Percentiles rank a stretch among this genome's conserved stretches.
phyloP scores from a whole-genome alignment of 2,797 vertebrate species.

The Serranus cabrilla region DNA sequence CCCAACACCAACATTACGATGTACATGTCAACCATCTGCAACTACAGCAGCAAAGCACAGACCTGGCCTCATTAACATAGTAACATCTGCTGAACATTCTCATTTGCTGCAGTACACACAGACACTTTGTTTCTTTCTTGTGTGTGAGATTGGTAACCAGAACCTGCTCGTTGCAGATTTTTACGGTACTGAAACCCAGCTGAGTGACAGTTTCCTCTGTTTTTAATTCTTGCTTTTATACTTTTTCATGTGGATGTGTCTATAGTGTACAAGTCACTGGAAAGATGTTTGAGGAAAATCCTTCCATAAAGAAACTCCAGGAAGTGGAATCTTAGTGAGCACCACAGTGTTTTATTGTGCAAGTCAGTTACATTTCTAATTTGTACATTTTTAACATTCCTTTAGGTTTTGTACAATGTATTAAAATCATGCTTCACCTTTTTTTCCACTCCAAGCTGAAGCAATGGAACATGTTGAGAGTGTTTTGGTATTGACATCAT shows the following conservation, averaged over 20 bases:
- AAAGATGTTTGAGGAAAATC: conserved; percentile 46
- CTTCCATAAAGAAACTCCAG: conserved; percentile 39
- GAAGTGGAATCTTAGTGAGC: conserved; percentile 32
- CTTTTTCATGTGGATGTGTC: conserved; percentile 46
- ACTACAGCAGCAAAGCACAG: conserved; percentile 3
- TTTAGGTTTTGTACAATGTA: conserved; percentile 46
- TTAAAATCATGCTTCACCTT: conserved; percentile 36
- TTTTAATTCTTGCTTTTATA: conserved; percentile 41
- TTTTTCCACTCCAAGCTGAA: conserved; percentile 9
- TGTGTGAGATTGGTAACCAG: conserved; percentile 4
- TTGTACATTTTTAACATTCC: conserved; percentile 69
- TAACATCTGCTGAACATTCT: not conserved
- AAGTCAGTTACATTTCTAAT: conserved; percentile 25
- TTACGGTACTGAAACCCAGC: conserved; percentile 49
- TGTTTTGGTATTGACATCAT: not conserved
- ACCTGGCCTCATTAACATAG: conserved; percentile 1
- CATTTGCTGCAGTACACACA: not conserved
- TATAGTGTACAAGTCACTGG: conserved; percentile 66
- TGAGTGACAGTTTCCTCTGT: conserved; percentile 27
- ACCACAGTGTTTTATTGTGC: conserved; percentile 38
- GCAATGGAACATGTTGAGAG: conserved; percentile 1
- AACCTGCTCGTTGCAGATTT: conserved; percentile 16
- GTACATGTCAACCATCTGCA: conserved; percentile 1
- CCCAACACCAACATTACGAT: conserved; percentile 6
- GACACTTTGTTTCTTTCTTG: conserved; percentile 10